These are phyloP conservation scores for Diplazon laetatorius DNA, from an alignment of 2,888 invertebrate genomes.

Conservation along the genomic window DNA sequence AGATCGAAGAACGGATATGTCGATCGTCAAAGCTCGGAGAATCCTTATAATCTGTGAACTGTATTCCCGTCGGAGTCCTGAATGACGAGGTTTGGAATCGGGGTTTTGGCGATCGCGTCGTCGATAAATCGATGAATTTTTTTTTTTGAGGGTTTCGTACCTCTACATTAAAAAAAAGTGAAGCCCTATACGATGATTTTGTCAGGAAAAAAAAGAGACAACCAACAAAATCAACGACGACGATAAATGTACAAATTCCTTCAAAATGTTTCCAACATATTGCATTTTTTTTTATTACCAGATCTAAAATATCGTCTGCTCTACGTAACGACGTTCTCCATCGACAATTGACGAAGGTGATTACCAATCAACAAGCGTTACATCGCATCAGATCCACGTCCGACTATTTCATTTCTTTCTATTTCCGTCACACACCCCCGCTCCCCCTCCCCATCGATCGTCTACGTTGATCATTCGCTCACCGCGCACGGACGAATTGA, in stretches of 20 bases:
- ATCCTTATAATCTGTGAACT: slow-evolving; percentile 16
- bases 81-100: background rate
- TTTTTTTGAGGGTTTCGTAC: background rate
- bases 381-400: background rate
- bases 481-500: slow-evolving; percentile 35
- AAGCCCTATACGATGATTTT: too few species aligned
- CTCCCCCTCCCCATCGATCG: background rate
- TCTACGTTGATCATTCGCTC: background rate
- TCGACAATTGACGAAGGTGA: background rate
- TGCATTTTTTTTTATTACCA: background rate
- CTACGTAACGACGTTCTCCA: background rate
- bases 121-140: background rate
- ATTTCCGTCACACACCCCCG: too few species aligned
- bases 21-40: slow-evolving; percentile 16
- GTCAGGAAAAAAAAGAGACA: too few species aligned
- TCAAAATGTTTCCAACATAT: background rate
- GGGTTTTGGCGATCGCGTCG: background rate
- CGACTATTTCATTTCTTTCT: slow-evolving; percentile 20
- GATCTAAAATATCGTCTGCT: background rate
- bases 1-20: slow-evolving; percentile 42
- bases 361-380: background rate
- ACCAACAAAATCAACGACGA: too few species aligned
- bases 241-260: too few species aligned
- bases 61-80: background rate
- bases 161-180: too few species aligned